Conservation (phyloP, 2,888 invertebrate species). For the Oligia latruncula region DNA sequence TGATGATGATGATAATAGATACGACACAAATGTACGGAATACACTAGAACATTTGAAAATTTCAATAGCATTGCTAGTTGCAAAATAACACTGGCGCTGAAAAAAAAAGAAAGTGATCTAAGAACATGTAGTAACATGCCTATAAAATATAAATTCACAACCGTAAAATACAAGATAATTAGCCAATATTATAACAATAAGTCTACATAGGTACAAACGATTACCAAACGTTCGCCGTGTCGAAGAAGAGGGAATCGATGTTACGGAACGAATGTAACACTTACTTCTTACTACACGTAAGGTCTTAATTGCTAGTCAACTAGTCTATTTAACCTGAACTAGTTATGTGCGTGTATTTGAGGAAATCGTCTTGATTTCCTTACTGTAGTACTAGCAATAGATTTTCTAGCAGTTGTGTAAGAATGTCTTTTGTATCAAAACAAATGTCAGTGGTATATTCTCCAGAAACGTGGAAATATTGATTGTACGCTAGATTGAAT, state of each 20-base stretch:
- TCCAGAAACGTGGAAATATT: background rate
- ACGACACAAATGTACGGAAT: background rate
- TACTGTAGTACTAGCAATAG: conserved; percentile 22
- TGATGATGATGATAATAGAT: background rate
- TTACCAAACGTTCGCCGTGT: conserved; percentile 71
- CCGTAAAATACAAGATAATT: conserved; percentile 31
- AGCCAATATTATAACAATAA: conserved; percentile 49
- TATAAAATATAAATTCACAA: conserved; percentile 8
- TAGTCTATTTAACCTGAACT: conserved; percentile 66
- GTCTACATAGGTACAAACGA: conserved; percentile 37
- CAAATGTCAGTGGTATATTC: conserved; percentile 3
- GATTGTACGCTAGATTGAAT: background rate
- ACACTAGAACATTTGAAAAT: background rate
- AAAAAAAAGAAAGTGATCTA: background rate
- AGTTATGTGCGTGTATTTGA: conserved; percentile 60
- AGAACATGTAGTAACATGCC: background rate
- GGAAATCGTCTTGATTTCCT: conserved; percentile 65
- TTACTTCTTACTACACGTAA: conserved; percentile 76
- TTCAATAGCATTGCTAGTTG: background rate
- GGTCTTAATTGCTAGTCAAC: conserved; percentile 68
- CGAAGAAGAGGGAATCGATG: conserved; percentile 79
- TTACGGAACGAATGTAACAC: conserved; percentile 87
- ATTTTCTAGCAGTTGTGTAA: conserved; percentile 21
- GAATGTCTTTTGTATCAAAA: conserved; percentile 17
- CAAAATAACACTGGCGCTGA: background rate